phyloP scores from a whole-genome alignment of 2,888 invertebrate species.

The Tipula unca region DNA sequence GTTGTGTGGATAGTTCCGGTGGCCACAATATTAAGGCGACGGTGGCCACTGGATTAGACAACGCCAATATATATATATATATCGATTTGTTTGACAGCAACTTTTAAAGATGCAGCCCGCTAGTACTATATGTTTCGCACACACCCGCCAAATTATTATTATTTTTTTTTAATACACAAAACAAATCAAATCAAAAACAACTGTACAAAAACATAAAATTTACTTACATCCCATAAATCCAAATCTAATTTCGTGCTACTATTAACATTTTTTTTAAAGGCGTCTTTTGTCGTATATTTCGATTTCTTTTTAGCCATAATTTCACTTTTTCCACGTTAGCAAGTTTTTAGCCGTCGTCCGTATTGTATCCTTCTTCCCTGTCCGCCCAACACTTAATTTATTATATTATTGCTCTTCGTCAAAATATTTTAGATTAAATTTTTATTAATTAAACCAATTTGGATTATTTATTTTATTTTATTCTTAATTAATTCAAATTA shows the following conservation, averaged over 20 bases:
- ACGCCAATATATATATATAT: too few species aligned
- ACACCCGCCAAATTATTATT: not conserved
- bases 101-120: too few species aligned
- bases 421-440: not conserved
- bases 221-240: conserved; percentile 39
- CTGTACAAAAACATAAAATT: not conserved
- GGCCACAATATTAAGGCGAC: too few species aligned
- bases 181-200: not conserved
- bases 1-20: too few species aligned
- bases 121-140: not conserved
- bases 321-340: not conserved
- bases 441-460: not conserved
- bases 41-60: too few species aligned
- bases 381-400: not conserved
- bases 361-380: not conserved
- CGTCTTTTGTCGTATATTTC: conserved; percentile 30
- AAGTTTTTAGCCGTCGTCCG: not conserved
- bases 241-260: conserved; percentile 37
- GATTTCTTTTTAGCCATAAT: conserved; percentile 25
- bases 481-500: not conserved
- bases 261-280: conserved; percentile 34
- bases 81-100: too few species aligned
- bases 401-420: not conserved
- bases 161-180: not conserved
- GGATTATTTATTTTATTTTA: not conserved